Base-by-base conservation (phyloP, 2,113 vertebrate genomes). In the Leucosticte australis region DNA sequence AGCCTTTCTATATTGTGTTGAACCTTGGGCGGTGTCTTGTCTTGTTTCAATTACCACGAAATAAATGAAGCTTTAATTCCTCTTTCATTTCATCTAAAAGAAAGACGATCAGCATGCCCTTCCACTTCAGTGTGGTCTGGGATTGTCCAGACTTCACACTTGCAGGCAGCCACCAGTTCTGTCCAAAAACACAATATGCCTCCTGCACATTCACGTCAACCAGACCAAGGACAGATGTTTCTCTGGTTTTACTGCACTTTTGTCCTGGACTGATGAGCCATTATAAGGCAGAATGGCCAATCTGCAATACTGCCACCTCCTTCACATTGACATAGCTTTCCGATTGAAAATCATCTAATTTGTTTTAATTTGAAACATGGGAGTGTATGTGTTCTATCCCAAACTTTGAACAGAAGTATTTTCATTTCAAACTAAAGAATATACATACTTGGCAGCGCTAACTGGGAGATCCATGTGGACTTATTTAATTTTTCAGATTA, bases 31-130 rank as follows among this genome's bases (percentile, higher is more conserved):
- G 75, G 91, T 67, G 63, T 47, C 74, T 91, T 4, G 0, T 65
- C 83, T 96, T 95, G 78, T 94, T 96, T 95, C 84, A 96, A 85
- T 95, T 91, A 85, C 15, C 12, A 10, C 39, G 15, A 47, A 90
- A 65, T 74, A 87, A 95, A 85, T 75, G 84, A 87, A 82, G 35
- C 24, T 95, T 94, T 79, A 85, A 95, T 96, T 95, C 85, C 27
- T 80, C 42, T 76, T 87, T 74, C 35, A 85, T 91, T 92, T 79
- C 1, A 1, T 49, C 83, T 76, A 44, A 79, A 79, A 93, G 73
- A 50, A 47, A 85, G 82, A 79, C 0, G 0, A 71, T 49, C 75
- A 74, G 57, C 63, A 52, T 70, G 55, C 21, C 17, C 39, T 79
- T 87, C 89, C 68, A 73, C 75, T 93, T 70, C 90, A 52, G 84